Percentiles rank a stretch among this genome's conserved stretches.
Evolutionary conservation across 2,888 invertebrate genomes (phyloP).

Genomic region (Rotaria socialis): DNA sequence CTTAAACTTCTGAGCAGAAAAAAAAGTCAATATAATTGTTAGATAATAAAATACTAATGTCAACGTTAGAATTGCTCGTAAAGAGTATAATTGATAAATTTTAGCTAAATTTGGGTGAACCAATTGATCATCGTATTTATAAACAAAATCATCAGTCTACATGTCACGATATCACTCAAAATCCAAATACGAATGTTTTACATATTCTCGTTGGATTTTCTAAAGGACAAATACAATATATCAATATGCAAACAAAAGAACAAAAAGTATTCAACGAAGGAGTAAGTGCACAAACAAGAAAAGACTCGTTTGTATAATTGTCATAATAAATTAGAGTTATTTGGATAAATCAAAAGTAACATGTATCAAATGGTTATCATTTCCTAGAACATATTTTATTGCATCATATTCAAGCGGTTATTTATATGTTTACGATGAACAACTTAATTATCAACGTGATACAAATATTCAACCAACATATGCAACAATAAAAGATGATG

Average conservation of each 20-base stretch:
- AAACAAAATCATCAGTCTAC: slow-evolving; percentile 92
- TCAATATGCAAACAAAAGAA: slow-evolving; percentile 93
- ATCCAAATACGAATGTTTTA: slow-evolving; percentile 68
- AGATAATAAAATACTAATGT: no score
- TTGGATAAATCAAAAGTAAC: slow-evolving; percentile 89
- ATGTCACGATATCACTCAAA: slow-evolving; percentile 90
- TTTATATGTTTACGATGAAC: slow-evolving; percentile 94
- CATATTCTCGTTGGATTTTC: slow-evolving; percentile 92
- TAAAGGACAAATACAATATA: slow-evolving; percentile 92
- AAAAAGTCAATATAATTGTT: no score
- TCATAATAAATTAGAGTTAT: slow-evolving; percentile 50
- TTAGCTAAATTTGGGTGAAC: slow-evolving; percentile 61
- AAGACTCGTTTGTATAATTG: no score
- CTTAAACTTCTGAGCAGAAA: no score
- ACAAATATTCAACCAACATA: slow-evolving; percentile 37
- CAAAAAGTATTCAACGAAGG: slow-evolving; percentile 95
- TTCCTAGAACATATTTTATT: slow-evolving; percentile 79
- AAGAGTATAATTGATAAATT: not conserved
- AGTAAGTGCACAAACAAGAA: slow-evolving; percentile 62
- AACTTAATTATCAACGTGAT: slow-evolving; percentile 57
- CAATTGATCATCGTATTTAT: slow-evolving; percentile 93
- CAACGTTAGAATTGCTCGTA: no score
- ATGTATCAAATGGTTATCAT: slow-evolving; percentile 94
- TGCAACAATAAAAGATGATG: slow-evolving; percentile 40
- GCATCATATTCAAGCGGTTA: slow-evolving; percentile 91